Percentiles rank a stretch among this genome's conserved stretches.
Evolutionary conservation across 2,797 vertebrate genomes (phyloP).

Genomic region (Micromesistius poutassou): DNA sequence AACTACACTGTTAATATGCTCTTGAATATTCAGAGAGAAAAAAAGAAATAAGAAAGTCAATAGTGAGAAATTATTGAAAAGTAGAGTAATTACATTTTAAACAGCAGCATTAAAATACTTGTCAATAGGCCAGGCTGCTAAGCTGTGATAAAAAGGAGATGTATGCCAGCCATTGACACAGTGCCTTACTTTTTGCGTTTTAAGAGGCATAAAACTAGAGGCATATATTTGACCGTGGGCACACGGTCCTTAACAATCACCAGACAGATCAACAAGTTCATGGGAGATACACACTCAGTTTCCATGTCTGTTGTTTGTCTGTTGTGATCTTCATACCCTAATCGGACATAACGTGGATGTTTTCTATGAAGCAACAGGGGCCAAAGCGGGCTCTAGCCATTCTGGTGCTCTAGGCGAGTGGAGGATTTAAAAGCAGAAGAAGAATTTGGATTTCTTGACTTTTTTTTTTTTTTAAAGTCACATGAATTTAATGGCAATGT

Average conservation of each 20-base stretch:
- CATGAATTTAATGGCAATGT: too few relatives aligned
- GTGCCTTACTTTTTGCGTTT: conserved; percentile 7
- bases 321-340: conserved; percentile 40
- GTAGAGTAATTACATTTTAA: not conserved
- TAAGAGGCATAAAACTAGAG: conserved; percentile 11
- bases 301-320: conserved; percentile 31
- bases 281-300: conserved; percentile 33
- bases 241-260: conserved; percentile 45
- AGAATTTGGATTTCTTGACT: too few relatives aligned
- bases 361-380: conserved; percentile 49
- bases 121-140: not conserved
- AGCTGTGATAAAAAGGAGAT: not conserved
- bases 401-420: too few relatives aligned
- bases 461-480: too few relatives aligned
- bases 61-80: conserved; percentile 3
- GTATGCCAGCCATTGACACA: conserved; percentile 1
- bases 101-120: not conserved
- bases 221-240: conserved; percentile 29
- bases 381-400: not conserved
- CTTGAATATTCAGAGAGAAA: conserved; percentile 11
- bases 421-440: too few relatives aligned
- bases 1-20: conserved; percentile 14
- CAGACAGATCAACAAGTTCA: conserved; percentile 51
- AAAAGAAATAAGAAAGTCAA: not conserved
- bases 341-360: conserved; percentile 54